Base-by-base conservation (phyloP, 2,888 invertebrate genomes). In the Nebria salina region DNA sequence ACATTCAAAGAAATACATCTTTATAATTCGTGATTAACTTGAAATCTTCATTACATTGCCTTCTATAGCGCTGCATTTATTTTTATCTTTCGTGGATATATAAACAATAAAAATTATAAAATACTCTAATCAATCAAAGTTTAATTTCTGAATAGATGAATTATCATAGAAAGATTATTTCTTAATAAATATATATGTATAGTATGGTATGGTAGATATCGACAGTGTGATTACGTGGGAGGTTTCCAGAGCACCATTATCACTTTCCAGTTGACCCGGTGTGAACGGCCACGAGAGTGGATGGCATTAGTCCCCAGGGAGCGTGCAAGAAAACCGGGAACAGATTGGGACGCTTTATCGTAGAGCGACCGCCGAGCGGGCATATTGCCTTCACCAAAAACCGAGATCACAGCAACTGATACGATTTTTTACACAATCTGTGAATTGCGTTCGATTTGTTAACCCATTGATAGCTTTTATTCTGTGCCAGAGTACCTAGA, bases 281-380 rank as follows among this genome's bases (percentile, higher is more conserved):
- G 76, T 76, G 72, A 76, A 43, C 65, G 68, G 15, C 65, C 15
- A 72, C 77, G 72, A 77, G 77, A 64, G 26, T 72, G 72, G 65
- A 72, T 72, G 77, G 81, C 82, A 84, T 84, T 82, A 78, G 82
- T 82, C 83, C 82, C 82, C 11, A n/a, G 80, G 76, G 82, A 82
- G 68, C 66, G 75, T 20, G 75, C 76, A 76, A 76, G 76, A 79
- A 72, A 82, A 72, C 79, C 78, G 76, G 76, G 80, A 82, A 82
- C 82, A 82, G 82, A 82, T 82, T 82, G 82, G 66, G 25, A 73
- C 76, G 73, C 73, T 82, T 82, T 82, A 82, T 82, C 79, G 77
- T 42, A 11, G 65, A 25, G 65, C n/a, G 25, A 20, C 20, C 11
- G 70, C 70, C 11, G 4, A 70, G 34, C 11, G 4, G 25, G 34